Base-by-base conservation (phyloP, 2,888 invertebrate genomes). In the Epinotia demarniana region DNA sequence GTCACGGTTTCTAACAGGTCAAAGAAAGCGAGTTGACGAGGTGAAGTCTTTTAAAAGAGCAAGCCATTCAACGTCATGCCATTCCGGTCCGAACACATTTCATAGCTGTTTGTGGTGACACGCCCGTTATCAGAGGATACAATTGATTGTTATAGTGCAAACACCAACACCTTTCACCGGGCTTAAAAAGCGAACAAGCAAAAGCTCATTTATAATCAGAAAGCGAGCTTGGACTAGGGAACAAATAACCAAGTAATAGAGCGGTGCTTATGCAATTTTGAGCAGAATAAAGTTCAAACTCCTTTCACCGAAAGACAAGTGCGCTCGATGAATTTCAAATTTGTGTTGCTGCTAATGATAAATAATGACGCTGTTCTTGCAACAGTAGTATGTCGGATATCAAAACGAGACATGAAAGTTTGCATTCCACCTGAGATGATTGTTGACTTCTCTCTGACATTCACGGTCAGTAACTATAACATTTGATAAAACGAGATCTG, bases 1-100 rank as follows among this genome's bases (percentile, higher is more conserved):
- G 83, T 75, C 87, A 87, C 88, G 89, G 86, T 86, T 87, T 87
- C 85, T 87, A 88, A 88, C 85, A 87, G 88, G 88, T 89, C 87
- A 88, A 90, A 89, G 91, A 91, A 91, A 91, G 91, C 81, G 84
- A 87, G 81, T 82, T 81, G 78, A 70, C 81, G 82, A 87, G 86
- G 85, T 86, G 83, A 81, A 80, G 77, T 80, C 81, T 78, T 82
- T 81, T 81, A 81, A 80, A 84, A 85, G 81, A 84, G 80, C 83
- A 82, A 82, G 81, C 82, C 83, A 83, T 84, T 86, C 84, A 72
- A 84, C 80, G 80, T 79, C 79, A 83, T 81, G 81, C 80, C 84
- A 87, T 88, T 84, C 86, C 84, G 74, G 58, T 79, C 77, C 81
- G 77, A 79, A 79, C 61, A 68, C 75, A 77, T 74, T 73, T 76